phyloP scores from a whole-genome alignment of 2,797 vertebrate species.

The Lophotriccus pileatus region DNA sequence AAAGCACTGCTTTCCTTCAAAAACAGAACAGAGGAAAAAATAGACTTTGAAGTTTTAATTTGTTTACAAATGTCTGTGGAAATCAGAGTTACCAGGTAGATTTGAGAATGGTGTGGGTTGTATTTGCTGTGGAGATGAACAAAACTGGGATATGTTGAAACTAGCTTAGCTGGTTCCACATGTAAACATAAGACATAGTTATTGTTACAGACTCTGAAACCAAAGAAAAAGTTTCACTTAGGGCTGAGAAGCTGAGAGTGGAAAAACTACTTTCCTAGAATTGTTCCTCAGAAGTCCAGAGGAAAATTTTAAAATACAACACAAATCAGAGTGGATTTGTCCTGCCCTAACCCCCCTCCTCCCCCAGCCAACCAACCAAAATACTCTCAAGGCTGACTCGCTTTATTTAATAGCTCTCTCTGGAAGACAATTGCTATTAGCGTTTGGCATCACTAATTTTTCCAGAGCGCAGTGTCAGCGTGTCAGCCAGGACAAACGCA shows the following conservation, averaged over 20 bases:
- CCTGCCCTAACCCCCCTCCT: neutral
- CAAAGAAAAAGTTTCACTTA: neutral
- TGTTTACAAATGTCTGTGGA: neutral
- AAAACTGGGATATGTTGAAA: constrained; percentile 11
- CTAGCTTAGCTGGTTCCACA: neutral
- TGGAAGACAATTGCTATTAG: neutral
- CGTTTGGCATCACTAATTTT: neutral
- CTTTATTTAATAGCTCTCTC: neutral
- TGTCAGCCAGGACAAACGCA: neutral
- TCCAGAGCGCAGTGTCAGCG: neutral
- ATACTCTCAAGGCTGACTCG: neutral
- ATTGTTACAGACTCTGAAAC: neutral
- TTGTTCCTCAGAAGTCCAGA: neutral
- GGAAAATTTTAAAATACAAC: neutral
- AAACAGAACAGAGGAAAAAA: neutral
- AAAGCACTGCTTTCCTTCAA: neutral
- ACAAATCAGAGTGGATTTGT: neutral
- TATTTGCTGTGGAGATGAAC: neutral
- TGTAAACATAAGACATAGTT: neutral
- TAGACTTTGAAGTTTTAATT: neutral
- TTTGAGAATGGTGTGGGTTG: neutral
- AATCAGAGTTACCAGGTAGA: neutral
- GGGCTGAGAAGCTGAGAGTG: neutral
- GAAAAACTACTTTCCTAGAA: neutral
- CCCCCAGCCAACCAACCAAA: neutral